Percentiles rank a stretch among this genome's conserved stretches.
These are phyloP conservation scores for Capra hircus DNA, from an alignment of 2,113 vertebrate species.

Conservation along the genomic window DNA sequence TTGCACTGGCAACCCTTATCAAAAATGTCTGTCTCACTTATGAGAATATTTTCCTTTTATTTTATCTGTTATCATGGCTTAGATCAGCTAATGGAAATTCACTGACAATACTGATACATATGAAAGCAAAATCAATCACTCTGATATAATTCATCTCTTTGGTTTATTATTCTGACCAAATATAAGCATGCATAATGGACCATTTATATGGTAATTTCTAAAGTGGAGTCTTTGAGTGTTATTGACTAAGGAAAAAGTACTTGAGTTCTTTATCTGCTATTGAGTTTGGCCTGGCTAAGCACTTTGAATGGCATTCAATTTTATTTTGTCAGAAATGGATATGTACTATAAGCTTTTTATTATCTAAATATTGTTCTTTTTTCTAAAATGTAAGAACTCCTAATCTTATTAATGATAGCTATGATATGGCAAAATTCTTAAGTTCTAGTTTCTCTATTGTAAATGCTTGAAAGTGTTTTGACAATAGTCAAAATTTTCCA, in stretches of 20 bases:
- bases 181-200: conserved; percentile 34
- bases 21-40: not conserved
- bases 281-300: not conserved
- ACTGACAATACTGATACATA: not conserved
- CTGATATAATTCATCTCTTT: conserved; percentile 49
- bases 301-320: not conserved
- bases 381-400: not conserved
- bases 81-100: not conserved
- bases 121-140: conserved; percentile 54
- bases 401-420: not conserved
- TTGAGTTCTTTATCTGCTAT: not conserved
- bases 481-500: not conserved
- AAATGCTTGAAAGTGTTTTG: conserved; percentile 3
- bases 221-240: conserved; percentile 27
- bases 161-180: conserved; percentile 51
- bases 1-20: not conserved
- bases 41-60: conserved; percentile 49
- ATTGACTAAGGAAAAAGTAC: conserved; percentile 44
- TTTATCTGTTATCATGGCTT: not conserved
- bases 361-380: not conserved
- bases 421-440: not conserved
- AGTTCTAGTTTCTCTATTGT: not conserved
- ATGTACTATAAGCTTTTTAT: not conserved
- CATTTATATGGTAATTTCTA: conserved; percentile 46
- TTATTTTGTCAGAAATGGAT: not conserved